phyloP scores from a whole-genome alignment of 2,113 vertebrate species.

The Eulemur rufifrons region DNA sequence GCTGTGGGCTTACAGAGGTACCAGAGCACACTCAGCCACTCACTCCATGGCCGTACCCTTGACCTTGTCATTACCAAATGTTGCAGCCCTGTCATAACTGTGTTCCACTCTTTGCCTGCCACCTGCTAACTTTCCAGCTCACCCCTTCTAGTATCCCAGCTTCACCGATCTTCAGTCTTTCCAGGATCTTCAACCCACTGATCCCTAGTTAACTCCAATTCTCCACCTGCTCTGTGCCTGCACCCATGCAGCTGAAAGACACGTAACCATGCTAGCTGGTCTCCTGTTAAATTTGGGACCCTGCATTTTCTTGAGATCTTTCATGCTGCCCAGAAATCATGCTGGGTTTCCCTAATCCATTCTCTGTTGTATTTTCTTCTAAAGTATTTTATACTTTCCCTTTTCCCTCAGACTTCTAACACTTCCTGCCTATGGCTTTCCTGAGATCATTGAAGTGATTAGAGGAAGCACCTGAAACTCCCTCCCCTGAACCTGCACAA shows the following conservation, averaged over 20 bases:
- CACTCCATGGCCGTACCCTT: not conserved
- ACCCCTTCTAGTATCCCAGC: not conserved
- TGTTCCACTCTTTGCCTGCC: not conserved
- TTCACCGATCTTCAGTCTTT: not conserved
- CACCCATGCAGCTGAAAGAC: not conserved
- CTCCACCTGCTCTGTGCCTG: not conserved
- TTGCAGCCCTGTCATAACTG: not conserved
- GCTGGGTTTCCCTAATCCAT: not conserved
- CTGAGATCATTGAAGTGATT: not conserved
- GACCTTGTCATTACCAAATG: not conserved
- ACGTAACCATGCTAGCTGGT: fast-evolving
- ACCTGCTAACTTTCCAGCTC: not conserved
- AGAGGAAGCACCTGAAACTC: not conserved
- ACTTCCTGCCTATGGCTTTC: not conserved
- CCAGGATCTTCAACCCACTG: not conserved
- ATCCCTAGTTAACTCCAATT: not conserved
- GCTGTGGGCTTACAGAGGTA: not conserved
- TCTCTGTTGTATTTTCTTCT: not conserved
- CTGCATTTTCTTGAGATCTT: not conserved
- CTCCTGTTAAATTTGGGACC: not conserved
- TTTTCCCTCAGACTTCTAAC: not conserved
- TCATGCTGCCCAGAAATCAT: no score
- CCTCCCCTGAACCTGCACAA: not conserved
- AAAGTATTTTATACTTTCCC: not conserved
- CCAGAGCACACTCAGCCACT: not conserved